Evolutionary conservation across 2,797 vertebrate genomes (phyloP), one percentile per base, ranked within the genome.

Genomic region (Paratrypauchen microcephalus): DNA sequence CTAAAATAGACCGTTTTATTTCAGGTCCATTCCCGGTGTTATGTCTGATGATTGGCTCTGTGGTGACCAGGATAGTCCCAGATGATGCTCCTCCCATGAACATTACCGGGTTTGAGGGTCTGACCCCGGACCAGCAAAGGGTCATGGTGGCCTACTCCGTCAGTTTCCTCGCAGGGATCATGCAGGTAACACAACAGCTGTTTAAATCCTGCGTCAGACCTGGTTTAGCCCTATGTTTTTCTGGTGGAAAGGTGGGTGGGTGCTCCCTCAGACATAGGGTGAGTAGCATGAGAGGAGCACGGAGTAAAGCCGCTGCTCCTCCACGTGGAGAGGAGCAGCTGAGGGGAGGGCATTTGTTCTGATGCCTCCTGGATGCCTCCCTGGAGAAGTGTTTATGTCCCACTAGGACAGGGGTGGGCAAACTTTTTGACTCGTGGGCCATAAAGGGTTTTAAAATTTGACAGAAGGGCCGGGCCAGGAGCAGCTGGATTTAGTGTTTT

Each of bases 1-100:
- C 21, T 56, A 24, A 24, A 55, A 23, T 5, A 23, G 52, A 13
- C 9, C 21, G 6, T 32, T 5, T 67, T 3, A 21, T 9, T 2
- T 1, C 61, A 99, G 98, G 98, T 84, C 95, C 97, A 0, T 99
- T 99, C 78, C 97, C 97, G 0, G 95, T 99, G 58, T 75, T 99
- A 72, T 96, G 96, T 82, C 85, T 96, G 79, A 99, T 99, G 97
- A 94, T 99, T n/a, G 96, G 97, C 69, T 90, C 91, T 0, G 93
- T 88, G 0, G 97, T 98, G 50, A 80, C 90, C 39, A 92, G 91
- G 60, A 26, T 97, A 59, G 92, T 93, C 5, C 94, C 94, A 0
- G 94, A 94, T 1, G 75, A 84, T 0, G 82, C 65, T 2, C 12
- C 66, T 0, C 0, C 41, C 0, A n/a, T 45, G 58, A 94, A 95